phyloP scores from a whole-genome alignment of 1,140 invertebrate genomes.

The Zaprionus ornatus region DNA sequence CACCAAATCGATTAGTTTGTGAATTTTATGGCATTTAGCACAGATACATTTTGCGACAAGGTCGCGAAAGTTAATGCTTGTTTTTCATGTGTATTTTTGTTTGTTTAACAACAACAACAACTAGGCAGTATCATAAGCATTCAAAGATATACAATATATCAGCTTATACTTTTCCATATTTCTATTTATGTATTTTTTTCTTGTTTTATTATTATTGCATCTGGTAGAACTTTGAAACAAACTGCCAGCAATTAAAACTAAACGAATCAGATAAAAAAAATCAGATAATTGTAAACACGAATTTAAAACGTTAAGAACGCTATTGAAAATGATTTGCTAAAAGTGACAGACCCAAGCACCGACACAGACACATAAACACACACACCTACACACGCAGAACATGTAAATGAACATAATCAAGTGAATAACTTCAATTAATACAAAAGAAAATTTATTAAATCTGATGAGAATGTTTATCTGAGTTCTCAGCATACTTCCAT shows the following conservation, averaged over 20 bases:
- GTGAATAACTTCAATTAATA: conserved; percentile 6
- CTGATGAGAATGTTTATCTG: conserved; percentile 4
- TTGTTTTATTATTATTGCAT: background rate
- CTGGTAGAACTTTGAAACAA: background rate
- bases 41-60: conserved; percentile 6
- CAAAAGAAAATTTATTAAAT: conserved; percentile 7
- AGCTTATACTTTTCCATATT: background rate
- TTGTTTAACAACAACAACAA: background rate
- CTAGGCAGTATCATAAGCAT: background rate
- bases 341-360: background rate
- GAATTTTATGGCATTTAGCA: conserved; percentile 24
- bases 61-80: conserved; percentile 3
- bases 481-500: conserved; percentile 27
- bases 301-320: conserved; percentile 75
- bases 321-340: conserved; percentile 45
- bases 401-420: conserved; percentile 14
- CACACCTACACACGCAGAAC: conserved; percentile 18
- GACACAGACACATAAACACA: conserved; percentile 1
- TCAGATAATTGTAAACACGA: conserved; percentile 56
- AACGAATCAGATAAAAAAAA: conserved; percentile 8
- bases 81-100: conserved; percentile 8
- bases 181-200: background rate
- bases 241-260: conserved; percentile 1
- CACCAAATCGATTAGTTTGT: conserved; percentile 32
- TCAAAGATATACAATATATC: background rate